phyloP scores from a whole-genome alignment of 37 sponge, comb jelly and placozoan species.

The Beroe ovata region DNA sequence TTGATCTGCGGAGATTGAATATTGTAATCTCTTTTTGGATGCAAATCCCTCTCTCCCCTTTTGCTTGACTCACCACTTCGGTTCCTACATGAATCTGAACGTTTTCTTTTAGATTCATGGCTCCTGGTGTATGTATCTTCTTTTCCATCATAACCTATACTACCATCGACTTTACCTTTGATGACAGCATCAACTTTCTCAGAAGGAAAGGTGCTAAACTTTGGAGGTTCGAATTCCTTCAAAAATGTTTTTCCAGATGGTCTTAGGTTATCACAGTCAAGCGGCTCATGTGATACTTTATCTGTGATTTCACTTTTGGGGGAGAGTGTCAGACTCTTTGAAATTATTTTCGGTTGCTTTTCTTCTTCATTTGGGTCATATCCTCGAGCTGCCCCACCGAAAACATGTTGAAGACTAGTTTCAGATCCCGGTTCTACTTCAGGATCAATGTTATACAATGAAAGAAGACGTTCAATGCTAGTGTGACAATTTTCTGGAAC shows the following conservation, averaged over 20 bases:
- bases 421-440: background rate
- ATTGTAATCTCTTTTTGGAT: background rate
- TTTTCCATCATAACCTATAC: background rate
- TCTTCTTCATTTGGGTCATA: conserved; percentile 25
- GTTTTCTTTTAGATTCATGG: background rate
- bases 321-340: background rate
- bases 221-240: conserved; percentile 12
- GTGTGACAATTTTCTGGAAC: conserved; percentile 50
- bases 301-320: conserved; percentile 14
- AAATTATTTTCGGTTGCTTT: conserved; percentile 7
- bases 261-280: background rate
- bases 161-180: background rate
- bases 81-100: background rate
- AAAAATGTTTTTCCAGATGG: background rate
- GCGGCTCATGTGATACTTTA: background rate
- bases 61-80: background rate
- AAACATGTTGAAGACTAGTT: conserved; percentile 20
- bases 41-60: background rate
- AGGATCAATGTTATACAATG: conserved; percentile 7
- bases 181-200: conserved; percentile 22
- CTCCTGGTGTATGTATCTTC: background rate
- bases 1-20: no score
- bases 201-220: conserved; percentile 3
- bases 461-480: conserved; percentile 2
- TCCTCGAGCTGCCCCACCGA: conserved; percentile 17